Evolutionary conservation across 1,140 invertebrate species (phyloP), one percentile per base, ranked within the genome.

Genomic region (Mamestra configurata): DNA sequence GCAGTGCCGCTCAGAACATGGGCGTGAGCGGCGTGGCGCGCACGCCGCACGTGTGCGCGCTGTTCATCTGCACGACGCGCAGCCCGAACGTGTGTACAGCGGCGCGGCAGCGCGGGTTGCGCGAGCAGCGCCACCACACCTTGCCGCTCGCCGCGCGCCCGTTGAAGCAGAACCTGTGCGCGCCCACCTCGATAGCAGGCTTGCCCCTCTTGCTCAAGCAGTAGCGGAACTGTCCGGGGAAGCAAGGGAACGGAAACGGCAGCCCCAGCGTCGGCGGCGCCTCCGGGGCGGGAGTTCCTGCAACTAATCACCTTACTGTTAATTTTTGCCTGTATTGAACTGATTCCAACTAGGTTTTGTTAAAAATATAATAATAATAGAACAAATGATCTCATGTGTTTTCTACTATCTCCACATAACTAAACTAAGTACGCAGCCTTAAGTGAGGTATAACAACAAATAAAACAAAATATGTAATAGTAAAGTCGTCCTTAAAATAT

Each of bases 121-220:
- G 87, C 24, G 93, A 94, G 80, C 94, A 95, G 0, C 94, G 88
- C 94, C 94, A 95, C 94, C 94, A 95, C 22, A 94, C 93, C 82
- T 95, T 95, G 27, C 94, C 94, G 76, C 92, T 94, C n/a, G 93
- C 93, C 13, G 94, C 93, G 49, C 92, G 92, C 6, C 94, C 94
- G 75, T 95, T 95, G 79, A 94, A 94, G 72, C 93, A 95, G 81
- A 94, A 95, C 57, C 94, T 83, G 81, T 94, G 92, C 15, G 93
- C 92, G 6, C 93, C 93, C 51, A 95, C 93, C 79, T 94, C 93
- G 53, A 95, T 94, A 31, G 93, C 93, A 4, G 93, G 93, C 81
- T 95, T 94, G 1, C 94, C 94, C 0, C 93, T 87, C 79, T 95
- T 95, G 80, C 94, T 95, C 76, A 95, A 85, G 77, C 93, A 95